Base-by-base conservation (phyloP, 2,888 invertebrate species). In the Apodemia zela region DNA sequence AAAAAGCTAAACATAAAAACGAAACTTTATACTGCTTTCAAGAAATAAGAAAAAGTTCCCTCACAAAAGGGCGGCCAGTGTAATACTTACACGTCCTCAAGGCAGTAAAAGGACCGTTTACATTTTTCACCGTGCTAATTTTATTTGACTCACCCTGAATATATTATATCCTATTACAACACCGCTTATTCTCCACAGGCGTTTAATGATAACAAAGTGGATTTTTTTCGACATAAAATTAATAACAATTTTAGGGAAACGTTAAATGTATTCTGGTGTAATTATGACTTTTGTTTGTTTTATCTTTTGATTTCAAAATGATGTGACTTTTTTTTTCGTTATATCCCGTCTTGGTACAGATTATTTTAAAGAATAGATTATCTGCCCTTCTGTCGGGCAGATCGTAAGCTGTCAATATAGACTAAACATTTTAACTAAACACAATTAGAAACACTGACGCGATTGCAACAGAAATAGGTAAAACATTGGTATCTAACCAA, bases 71-170 rank as follows among this genome's bases (percentile, higher is more conserved):
- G 78, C 75, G 72, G 75, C 75, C 75, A 73, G 72, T 38, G 38
- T 82, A 82, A 87, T 86, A 79, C 87, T 82, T 84, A 84, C 89
- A 88, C 88, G 90, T 89, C 80, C 84, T 83, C 78, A 73, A 79
- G 79, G 78, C 83, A 81, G 82, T 87, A 86, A 89, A 87, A 85
- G 79, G 79, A 78, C 80, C 90, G 88, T 89, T 90, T 87, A 90
- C 88, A 91, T 91, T 90, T 90, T 90, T 90, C 87, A 88, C 83
- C 87, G 89, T 88, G 85, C 91, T 91, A 90, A 91, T 91, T 91
- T 90, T 89, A 90, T 90, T 90, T 90, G 87, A 88, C 89, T 89
- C 85, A 77, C 78, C 85, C 83, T 88, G 90, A 90, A 91, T 90
- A 89, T 90, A 91, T 90, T 90, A 90, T 89, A 81, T 79, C 84